These are phyloP conservation scores for Celastrina argiolus DNA, from an alignment of 2,888 invertebrate species.

Conservation along the genomic window DNA sequence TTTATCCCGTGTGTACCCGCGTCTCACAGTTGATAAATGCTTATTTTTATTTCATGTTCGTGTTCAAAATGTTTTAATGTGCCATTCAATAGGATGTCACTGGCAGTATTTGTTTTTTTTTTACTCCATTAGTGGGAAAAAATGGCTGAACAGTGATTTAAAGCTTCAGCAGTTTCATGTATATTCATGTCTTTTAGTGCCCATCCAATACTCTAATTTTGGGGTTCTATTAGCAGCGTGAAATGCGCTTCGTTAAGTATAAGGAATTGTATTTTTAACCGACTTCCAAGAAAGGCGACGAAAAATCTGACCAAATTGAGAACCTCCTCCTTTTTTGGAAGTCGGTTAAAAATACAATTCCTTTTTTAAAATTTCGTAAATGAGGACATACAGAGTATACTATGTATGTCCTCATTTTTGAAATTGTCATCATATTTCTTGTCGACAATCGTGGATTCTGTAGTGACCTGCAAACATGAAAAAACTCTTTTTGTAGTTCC, in stretches of 20 bases:
- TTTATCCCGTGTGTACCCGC: slow-evolving; percentile 25
- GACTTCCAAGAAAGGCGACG: too few relatives aligned
- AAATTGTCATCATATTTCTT: too few relatives aligned
- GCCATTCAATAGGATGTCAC: slow-evolving; percentile 40
- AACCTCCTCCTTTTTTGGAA: too few relatives aligned
- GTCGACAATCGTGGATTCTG: too few relatives aligned
- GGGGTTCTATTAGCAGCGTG: slow-evolving; percentile 26
- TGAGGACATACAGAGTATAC: too few relatives aligned
- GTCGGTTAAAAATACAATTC: too few relatives aligned
- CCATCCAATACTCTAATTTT: slow-evolving; percentile 30
- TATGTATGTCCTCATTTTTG: too few relatives aligned
- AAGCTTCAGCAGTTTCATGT: slow-evolving; percentile 23
- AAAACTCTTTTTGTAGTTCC: too few relatives aligned
- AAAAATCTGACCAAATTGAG: too few relatives aligned
- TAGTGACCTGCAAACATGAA: too few relatives aligned
- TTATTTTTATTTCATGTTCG: slow-evolving; percentile 42
- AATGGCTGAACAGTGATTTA: slow-evolving; percentile 25
- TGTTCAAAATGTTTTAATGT: slow-evolving; percentile 44
- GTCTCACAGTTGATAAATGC: slow-evolving; percentile 39
- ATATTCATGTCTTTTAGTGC: slow-evolving; percentile 27
- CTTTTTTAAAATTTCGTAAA: too few relatives aligned
- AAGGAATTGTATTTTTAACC: neutral
- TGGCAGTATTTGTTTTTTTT: slow-evolving; percentile 16
- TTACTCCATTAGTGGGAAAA: slow-evolving; percentile 22
- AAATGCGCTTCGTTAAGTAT: neutral